Base-by-base conservation (phyloP, 2,797 vertebrate species). In the Lithobates pipiens region DNA sequence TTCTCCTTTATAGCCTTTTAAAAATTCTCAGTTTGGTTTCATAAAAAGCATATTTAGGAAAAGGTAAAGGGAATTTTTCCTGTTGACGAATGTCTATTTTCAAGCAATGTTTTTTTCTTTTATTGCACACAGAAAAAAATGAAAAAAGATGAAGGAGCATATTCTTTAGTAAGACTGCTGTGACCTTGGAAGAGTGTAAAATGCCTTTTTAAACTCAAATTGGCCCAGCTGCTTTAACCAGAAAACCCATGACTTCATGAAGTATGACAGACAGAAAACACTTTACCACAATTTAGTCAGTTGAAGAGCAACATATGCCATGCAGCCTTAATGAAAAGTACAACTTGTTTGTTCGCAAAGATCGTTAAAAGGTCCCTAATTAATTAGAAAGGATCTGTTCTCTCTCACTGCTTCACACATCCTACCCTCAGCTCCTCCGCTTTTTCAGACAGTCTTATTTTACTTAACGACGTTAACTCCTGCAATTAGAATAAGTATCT, bases 291-390 rank as follows among this genome's bases (percentile, higher is more conserved):
- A 83, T 83, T 83, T 79, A 83, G 85, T 83, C 80, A 83, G 76
- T 78, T 78, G 80, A 79, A 83, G 85, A 85, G 77, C 73, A 83
- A 80, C 85, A 87, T 87, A 87, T 87, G 85, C 76, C 71, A 76
- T 80, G 76, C 81, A 87, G 85, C 75, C 81, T 80, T 87, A 76
- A 87, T 84, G 85, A 83, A 87, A 87, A 87, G 85, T 83, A 87
- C 85, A 87, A 87, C 85, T 83, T 83, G 85, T 87, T 87, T 87
- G 81, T 87, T 87, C 76, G 46, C 85, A 83, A 87, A 80, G 85
- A 87, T 87, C 46, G 46, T 87, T 87, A 79, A 87, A 83, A 83
- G 85, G 81, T 87, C 85, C 76, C 85, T 83, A 87, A 87, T 83
- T 87, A 87, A 87, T 87, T 87, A 87, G 76, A 63, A 87, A 67